A percentile compares a stretch with the other conserved stretches of the same genome.
Evolutionary conservation across 1,140 invertebrate species (phyloP).

Genomic region (Nomia melanderi): DNA sequence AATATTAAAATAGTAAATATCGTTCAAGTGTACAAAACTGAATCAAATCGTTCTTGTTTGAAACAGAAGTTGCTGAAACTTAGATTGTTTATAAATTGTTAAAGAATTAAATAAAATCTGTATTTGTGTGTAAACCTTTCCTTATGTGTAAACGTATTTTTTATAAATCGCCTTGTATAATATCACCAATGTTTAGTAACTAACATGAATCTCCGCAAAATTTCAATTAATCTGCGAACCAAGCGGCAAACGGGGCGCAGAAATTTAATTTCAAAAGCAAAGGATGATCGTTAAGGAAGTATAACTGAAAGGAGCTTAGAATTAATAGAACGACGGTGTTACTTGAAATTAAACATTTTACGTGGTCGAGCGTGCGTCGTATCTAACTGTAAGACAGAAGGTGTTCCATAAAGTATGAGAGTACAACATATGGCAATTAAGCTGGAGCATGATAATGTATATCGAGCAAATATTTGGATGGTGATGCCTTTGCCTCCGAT

Average conservation of each 20-base stretch:
- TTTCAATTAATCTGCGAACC: not conserved
- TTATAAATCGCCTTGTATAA: not conserved
- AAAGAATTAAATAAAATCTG: too few species aligned
- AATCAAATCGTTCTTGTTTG: not conserved
- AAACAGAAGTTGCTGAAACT: not conserved
- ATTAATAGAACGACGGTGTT: not conserved
- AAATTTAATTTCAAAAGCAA: not conserved
- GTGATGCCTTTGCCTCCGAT: constrained; percentile 62
- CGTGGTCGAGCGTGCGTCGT: not conserved
- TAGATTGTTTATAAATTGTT: not conserved
- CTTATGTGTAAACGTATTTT: not conserved
- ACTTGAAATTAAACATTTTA: constrained; percentile 13
- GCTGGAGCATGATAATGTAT: constrained; percentile 66
- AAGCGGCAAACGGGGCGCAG: not conserved
- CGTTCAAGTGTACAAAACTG: too few species aligned
- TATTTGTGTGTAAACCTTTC: too few species aligned
- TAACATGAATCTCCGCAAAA: not conserved
- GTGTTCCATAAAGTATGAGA: constrained; percentile 53
- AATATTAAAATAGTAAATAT: too few species aligned
- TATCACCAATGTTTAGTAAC: not conserved
- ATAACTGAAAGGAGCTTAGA: not conserved
- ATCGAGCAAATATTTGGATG: constrained; percentile 66
- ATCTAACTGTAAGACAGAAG: constrained; percentile 51
- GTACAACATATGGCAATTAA: constrained; percentile 68
- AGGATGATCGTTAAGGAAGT: not conserved